Base-by-base conservation (phyloP, 2,113 vertebrate genomes). In the Garra rufa region DNA sequence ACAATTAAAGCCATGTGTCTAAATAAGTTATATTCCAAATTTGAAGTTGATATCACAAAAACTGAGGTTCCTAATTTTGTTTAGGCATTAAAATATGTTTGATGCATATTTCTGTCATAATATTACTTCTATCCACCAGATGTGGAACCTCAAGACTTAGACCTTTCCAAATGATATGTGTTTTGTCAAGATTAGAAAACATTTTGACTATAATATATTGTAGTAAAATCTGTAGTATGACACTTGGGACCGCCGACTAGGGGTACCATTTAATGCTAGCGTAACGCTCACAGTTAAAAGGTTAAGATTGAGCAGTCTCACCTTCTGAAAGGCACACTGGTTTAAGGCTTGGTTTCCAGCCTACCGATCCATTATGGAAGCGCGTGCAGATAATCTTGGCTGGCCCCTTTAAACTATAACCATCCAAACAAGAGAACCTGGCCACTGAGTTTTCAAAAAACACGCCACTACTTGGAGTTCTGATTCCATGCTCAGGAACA, bases 321-420 rank as follows among this genome's bases (percentile, higher is more conserved):
- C 96, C 95, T 93, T 96, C 95, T 91, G 93, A 92, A 90, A 96
- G 91, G 89, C 96, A 96, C 92, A 94, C 46, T 44, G 95, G 92
- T 88, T 89, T 94, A 83, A 95, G 93, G 14, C 91, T 94, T 71
- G 96, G 96, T 90, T 95, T 91, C 96, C 96, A 97, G 89, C 92
- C 93, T 34, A 96, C 87, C 43, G 94, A 95, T 79, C 96, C 96
- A 14, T 96, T 95, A 70, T 93, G 82, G 81, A 93, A 90, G 88
- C 92, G 94, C 87, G 93, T 86, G 34, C 96, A 97, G 84, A 95
- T 91, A 84, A 95, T 93, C 92, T 96, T 96, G 9, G 91, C 80
- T 41, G 95, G 93, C 52, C 96, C 96, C 63, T 94, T 95, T 86
- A 97, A 93, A 77, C 90, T 94, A 89, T 95, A 97, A 82, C 96